Conservation (phyloP, 2,888 invertebrate genomes). For the Labia minor region DNA sequence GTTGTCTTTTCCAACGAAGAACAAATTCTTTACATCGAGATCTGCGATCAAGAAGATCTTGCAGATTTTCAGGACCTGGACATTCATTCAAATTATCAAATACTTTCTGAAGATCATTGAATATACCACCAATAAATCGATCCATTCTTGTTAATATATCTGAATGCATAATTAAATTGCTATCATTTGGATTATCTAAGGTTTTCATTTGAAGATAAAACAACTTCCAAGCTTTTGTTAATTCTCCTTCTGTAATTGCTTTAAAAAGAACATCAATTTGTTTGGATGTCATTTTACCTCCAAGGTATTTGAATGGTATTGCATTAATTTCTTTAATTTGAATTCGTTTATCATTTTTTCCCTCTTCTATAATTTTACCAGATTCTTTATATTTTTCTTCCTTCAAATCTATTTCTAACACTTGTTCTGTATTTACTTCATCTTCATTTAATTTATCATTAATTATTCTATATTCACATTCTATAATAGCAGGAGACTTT, state of each 20-base stretch:
- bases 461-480: neutral
- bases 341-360: neutral
- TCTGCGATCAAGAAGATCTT: neutral
- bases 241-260: neutral
- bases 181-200: neutral
- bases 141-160: neutral
- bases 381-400: neutral
- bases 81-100: neutral
- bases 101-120: neutral
- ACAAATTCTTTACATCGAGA: neutral
- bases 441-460: neutral
- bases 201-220: neutral
- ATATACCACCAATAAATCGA: neutral
- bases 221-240: neutral
- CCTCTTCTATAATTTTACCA: neutral
- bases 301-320: neutral
- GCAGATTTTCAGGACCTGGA: neutral
- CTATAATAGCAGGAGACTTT: neutral
- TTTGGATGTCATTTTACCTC: neutral
- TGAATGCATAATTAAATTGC: neutral
- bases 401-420: neutral
- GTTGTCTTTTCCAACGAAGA: neutral
- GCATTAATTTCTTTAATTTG: neutral
- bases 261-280: neutral
- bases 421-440: neutral